Evolutionary conservation across 2,888 invertebrate genomes (phyloP).

Genomic region (Mechanitis messenoides): DNA sequence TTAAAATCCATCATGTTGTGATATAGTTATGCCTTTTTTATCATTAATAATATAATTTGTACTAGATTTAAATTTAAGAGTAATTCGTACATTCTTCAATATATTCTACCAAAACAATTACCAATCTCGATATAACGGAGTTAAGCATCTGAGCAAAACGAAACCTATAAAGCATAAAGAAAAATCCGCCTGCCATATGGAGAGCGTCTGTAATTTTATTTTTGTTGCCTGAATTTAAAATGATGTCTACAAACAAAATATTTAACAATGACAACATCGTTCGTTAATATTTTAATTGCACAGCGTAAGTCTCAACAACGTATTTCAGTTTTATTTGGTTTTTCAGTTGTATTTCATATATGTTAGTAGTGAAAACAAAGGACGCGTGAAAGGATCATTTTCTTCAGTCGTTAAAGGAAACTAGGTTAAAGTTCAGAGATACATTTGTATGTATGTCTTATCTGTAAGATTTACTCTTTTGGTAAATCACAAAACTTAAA

Average conservation of each 20-base stretch:
- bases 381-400: constrained; percentile 25
- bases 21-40: no score
- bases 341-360: constrained; percentile 10
- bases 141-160: constrained; percentile 20
- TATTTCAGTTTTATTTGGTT: constrained; percentile 14
- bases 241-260: constrained; percentile 5
- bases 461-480: constrained; percentile 1
- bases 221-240: constrained; percentile 10
- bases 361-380: constrained; percentile 23
- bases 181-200: constrained; percentile 19
- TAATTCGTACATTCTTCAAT: not conserved
- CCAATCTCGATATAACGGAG: constrained; percentile 19
- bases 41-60: no score
- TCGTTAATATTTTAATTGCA: constrained; percentile 25
- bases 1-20: no score
- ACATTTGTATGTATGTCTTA: constrained; percentile 17
- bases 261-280: constrained; percentile 19
- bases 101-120: constrained; percentile 8
- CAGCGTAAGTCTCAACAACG: constrained; percentile 10
- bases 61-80: no score
- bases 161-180: constrained; percentile 12
- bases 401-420: constrained; percentile 23
- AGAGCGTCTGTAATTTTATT: constrained; percentile 21
- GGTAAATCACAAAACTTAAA: not conserved
- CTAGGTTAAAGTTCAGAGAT: constrained; percentile 26